phyloP scores from a whole-genome alignment of 92 coral and sea anemone genomes.

The Metridium senile region DNA sequence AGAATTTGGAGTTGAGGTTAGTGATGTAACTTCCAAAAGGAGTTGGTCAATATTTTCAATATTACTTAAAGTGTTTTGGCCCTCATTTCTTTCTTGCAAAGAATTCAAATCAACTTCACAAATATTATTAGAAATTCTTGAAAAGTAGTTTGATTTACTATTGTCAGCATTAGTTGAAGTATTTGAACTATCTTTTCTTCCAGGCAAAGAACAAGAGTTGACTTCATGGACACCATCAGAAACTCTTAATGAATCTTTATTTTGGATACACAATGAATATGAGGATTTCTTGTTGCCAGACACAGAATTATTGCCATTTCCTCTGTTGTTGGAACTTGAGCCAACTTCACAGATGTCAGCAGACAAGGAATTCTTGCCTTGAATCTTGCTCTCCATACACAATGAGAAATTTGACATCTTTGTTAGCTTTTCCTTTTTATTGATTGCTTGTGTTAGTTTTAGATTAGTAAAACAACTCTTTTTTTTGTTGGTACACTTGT shows the following conservation, averaged over 20 bases:
- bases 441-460: conserved; percentile 13
- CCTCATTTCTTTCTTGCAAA: background rate
- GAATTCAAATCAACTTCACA: background rate
- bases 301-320: no score
- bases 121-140: background rate
- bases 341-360: no score
- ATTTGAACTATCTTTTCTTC: background rate
- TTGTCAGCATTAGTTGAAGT: background rate
- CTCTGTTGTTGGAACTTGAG: background rate
- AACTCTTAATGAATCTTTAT: no score
- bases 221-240: no score
- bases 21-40: background rate
- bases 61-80: background rate
- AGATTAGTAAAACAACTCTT: conserved; percentile 7
- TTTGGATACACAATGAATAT: background rate
- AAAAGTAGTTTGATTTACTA: background rate
- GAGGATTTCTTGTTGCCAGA: background rate
- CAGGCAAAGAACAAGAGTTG: no score
- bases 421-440: background rate
- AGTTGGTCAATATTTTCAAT: background rate
- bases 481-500: background rate
- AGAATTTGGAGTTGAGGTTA: no score
- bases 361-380: no score
- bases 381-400: background rate
- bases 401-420: background rate